Conservation (phyloP, 2,888 invertebrate genomes). For the Cheilosia impressa region DNA sequence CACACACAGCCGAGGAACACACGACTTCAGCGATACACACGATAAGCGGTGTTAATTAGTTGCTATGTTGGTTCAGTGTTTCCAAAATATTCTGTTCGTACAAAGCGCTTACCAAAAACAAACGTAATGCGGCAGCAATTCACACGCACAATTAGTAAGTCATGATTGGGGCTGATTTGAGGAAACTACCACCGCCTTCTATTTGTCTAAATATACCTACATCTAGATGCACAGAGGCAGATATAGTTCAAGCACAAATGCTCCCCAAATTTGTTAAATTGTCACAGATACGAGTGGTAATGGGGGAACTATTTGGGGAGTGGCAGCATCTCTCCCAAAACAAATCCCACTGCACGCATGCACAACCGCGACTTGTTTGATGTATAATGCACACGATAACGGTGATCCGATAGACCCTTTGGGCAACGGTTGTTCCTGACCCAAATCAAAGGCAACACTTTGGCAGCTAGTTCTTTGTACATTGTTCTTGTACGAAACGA, state of each 20-base stretch:
- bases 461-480: background rate
- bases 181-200: conserved; percentile 21
- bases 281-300: conserved; percentile 16
- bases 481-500: background rate
- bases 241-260: conserved; percentile 48
- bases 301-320: conserved; percentile 21
- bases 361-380: background rate
- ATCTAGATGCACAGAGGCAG: conserved; percentile 38
- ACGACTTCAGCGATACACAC: background rate
- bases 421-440: conserved; percentile 17
- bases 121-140: conserved; percentile 12
- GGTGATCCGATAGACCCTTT: conserved; percentile 4
- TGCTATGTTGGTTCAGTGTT: background rate
- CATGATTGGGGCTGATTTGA: conserved; percentile 57
- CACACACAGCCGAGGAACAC: background rate
- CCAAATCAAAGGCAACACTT: background rate
- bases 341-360: conserved; percentile 11
- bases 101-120: background rate
- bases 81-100: background rate
- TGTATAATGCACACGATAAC: conserved; percentile 5
- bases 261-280: conserved; percentile 28
- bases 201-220: conserved; percentile 41
- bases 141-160: conserved; percentile 68
- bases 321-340: conserved; percentile 2
- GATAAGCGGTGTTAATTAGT: conserved; percentile 36